Base-by-base conservation (phyloP, 2,888 invertebrate species). In the Hypomecis atomaria region DNA sequence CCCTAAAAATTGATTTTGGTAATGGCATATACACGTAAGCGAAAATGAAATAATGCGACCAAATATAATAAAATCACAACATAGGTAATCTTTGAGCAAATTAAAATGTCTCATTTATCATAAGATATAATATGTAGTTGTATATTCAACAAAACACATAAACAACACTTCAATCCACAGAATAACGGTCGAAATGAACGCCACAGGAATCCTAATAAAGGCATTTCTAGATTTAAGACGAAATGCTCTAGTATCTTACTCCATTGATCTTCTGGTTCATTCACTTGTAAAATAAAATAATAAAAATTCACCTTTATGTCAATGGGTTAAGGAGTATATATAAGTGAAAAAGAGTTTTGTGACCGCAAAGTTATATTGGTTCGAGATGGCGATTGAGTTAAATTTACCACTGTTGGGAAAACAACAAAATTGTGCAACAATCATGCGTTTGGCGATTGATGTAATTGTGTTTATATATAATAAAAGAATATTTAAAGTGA, bases 191-290 rank as follows among this genome's bases (percentile, higher is more conserved):
- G 37, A 23, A 6, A 62, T 68, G 65, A 54, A 68, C 69, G 70
- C 71, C 66, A 68, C 69, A 69, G 62, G 69, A 71, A 72, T 72
- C 70, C 73, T 75, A 75, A 78, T 77, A 77, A 77, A 79, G 75
- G 76, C 67, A 70, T 77, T 69, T 71, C 73, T 71, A 79, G 78
- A 81, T 81, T 78, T 80, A 78, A 78, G 73, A 74, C 74, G 69
- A 74, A 81, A 78, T 69, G 59, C 52, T 68, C 71, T 54, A 71
- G 72, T 81, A 81, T 79, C 76, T 71, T 62, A 72, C 67, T 63
- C 74, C 65, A 74, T 74, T 69, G 77, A 80, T 80, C 74, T 71
- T 52, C 42, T 47, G 71, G 64, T 59, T 11, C n/a, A 33, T 7
- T 5, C 40, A 45, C 36, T 50, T n/a, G 6, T 23, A 54, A 60